Evolutionary conservation across 2,113 vertebrate genomes (phyloP).

Genomic region (Ranitomeya variabilis): DNA sequence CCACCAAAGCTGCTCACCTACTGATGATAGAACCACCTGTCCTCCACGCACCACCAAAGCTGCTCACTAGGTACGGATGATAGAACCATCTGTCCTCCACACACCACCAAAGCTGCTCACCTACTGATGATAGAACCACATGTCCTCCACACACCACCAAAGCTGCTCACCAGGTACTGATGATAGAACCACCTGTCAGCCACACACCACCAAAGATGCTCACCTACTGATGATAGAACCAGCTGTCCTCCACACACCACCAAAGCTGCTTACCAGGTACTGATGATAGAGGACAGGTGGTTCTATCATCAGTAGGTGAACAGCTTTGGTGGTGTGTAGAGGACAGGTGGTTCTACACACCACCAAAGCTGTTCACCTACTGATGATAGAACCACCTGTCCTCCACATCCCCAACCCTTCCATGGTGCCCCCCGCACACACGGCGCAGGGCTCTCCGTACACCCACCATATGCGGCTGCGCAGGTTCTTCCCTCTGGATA

Average conservation of each 20-base stretch:
- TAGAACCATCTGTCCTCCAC: not conserved
- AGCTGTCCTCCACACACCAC: not conserved
- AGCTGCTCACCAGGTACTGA: too few species aligned
- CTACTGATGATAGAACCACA: too few species aligned
- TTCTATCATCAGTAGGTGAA: not conserved
- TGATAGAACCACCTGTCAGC: not conserved
- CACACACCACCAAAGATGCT: not conserved
- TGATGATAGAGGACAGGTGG: not conserved
- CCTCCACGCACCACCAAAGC: not conserved
- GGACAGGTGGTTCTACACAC: not conserved
- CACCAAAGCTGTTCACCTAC: not conserved
- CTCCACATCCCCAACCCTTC: not conserved
- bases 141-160: not conserved
- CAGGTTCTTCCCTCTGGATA: constrained; percentile 21
- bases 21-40: not conserved
- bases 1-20: too few species aligned
- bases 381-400: not conserved
- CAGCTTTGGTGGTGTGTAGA: not conserved
- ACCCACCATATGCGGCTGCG: constrained; percentile 43
- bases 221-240: too few species aligned
- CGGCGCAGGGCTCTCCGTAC: not conserved
- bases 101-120: not conserved
- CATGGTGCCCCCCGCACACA: not conserved
- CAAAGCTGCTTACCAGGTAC: too few species aligned
- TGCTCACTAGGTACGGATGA: not conserved